Evolutionary conservation across 2,888 invertebrate genomes (phyloP).

Genomic region (Eustalomyia histrio): DNA sequence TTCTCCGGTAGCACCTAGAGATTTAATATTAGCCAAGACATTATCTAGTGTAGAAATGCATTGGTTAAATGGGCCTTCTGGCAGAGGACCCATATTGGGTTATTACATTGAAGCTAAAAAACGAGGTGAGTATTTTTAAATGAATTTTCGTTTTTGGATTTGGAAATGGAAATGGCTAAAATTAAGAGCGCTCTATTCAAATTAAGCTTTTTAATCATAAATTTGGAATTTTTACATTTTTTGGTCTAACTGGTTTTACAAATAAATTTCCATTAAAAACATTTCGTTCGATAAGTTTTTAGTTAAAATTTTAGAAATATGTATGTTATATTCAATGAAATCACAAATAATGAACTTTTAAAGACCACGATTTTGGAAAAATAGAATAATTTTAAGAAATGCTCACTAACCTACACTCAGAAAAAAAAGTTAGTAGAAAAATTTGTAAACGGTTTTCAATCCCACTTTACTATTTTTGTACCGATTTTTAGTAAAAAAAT

Average conservation of each 20-base stretch:
- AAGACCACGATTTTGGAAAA: no score
- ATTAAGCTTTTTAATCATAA: neutral
- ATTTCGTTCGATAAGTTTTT: neutral
- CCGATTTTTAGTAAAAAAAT: no score
- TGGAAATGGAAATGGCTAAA: neutral
- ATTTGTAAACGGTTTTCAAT: no score
- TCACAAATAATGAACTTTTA: no score
- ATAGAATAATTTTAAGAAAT: no score
- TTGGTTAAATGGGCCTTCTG: constrained; percentile 93
- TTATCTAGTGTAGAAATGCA: constrained; percentile 91
- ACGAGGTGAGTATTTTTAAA: constrained; percentile 82
- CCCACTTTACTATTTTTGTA: no score
- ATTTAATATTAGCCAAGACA: constrained; percentile 86
- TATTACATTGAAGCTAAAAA: constrained; percentile 93
- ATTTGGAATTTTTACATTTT: neutral
- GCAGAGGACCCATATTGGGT: constrained; percentile 90
- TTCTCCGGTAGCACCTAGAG: constrained; percentile 89
- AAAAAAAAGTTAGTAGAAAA: no score
- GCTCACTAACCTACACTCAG: no score
- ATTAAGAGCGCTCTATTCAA: no score
- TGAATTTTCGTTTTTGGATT: constrained; percentile 31
- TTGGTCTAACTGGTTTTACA: neutral
- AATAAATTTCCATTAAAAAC: no score
- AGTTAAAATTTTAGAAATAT: neutral
- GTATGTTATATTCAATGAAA: no score